Evolutionary conservation across 2,113 vertebrate species (phyloP), one percentile per base, ranked within the genome.

Genomic region (Scophthalmus maximus): DNA sequence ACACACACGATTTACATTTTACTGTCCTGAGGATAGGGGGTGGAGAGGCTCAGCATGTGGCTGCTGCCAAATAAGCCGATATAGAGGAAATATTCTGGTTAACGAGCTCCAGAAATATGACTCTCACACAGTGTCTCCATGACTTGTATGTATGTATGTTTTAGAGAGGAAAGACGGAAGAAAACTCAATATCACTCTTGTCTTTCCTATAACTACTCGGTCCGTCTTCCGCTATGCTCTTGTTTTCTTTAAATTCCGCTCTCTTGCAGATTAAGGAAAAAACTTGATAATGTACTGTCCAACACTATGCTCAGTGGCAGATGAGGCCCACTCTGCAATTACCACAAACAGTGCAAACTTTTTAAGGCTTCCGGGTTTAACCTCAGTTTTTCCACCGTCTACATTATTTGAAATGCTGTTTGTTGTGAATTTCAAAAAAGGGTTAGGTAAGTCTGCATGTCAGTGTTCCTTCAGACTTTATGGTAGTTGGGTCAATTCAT

Each of bases 81-180:
- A 68, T 59, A 53, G 59, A 83, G 77, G 32, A 69, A 62, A 73
- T 79, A 66, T 81, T 83, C 64, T 73, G 51, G 76, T 83, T 89
- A 89, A 89, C 55, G 83, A 89, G 86, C 83, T 67, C 62, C 79
- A 60, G 72, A 76, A 55, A 85, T 50, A 38, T 66, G 70, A 64
- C 58, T 74, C 68, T 81, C 51, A 57, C 68, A 60, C 49, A 26
- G 65, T 26, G 75, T 55, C 64, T 62, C 1, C 20, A 29, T 22
- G 38, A 65, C 49, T 66, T 52, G 23, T 30, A 27, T 44, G 26
- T 46, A 3, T 23, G 22, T 36, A 10, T 14, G 44, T 73, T 42
- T 9, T 29, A 51, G 26, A 49, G 52, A 49, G 29, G 10, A 32
- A 75, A 72, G 66, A 50, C 6, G 18, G 29, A n/a, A 12, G 5